A percentile compares a stretch with the other conserved stretches of the same genome.
These are phyloP conservation scores for Tetranychus piercei DNA, from an alignment of 2,888 invertebrate species.

Conservation along the genomic window DNA sequence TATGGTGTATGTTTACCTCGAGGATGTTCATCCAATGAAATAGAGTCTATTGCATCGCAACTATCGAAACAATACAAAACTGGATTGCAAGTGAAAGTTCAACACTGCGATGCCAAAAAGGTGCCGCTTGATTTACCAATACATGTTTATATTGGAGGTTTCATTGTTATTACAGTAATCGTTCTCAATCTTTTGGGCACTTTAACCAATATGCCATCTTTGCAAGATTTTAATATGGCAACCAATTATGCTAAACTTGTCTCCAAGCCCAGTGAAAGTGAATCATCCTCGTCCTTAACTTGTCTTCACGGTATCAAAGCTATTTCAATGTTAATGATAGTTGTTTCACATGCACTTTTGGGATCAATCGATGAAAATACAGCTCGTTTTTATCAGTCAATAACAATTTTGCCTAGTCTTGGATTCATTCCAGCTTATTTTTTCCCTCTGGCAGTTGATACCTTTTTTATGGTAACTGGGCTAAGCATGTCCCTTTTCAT, in stretches of 20 bases:
- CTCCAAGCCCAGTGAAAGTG: not conserved
- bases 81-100: not conserved
- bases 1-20: not conserved
- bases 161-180: not conserved
- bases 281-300: not conserved
- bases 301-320: conserved; percentile 2
- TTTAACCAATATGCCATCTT: not conserved
- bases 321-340: not conserved
- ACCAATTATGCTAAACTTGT: not conserved
- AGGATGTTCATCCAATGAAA: not conserved
- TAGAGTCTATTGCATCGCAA: not conserved
- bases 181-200: not conserved
- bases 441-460: conserved; percentile 1
- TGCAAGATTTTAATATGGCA: not conserved
- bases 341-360: not conserved
- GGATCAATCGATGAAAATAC: not conserved
- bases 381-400: not conserved
- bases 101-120: not conserved
- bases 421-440: not conserved
- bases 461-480: conserved; percentile 6
- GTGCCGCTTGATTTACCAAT: not conserved
- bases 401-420: not conserved
- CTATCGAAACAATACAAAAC: not conserved
- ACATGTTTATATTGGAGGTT: not conserved
- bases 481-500: not conserved